Evolutionary conservation across 2,888 invertebrate species (phyloP), one percentile per base, ranked within the genome.

Genomic region (Hirtodrosophila alboralis): DNA sequence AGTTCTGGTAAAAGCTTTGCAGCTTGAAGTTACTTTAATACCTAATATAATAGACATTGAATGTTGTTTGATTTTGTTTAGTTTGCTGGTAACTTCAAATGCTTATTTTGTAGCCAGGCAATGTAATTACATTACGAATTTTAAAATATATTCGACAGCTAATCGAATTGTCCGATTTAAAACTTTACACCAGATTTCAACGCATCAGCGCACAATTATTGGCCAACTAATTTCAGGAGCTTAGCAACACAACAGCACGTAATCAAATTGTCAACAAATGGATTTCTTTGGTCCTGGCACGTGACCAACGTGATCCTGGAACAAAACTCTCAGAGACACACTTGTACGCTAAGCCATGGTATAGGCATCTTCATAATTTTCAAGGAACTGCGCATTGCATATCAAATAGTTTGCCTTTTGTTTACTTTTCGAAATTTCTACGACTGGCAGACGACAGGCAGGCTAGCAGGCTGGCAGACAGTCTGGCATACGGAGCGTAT

Each of bases 261-360:
- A 79, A 59, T 69, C 79, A 85, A 83, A 79, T 75, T 75, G 79
- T 85, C 79, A 84, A 81, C 85, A 79, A 79, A 81, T 79, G 83
- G 75, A 68, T 68, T 81, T 74, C 56, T 74, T 66, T 37, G 7
- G 54, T 52, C 37, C 41, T 36, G 37, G 58, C 27, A 85, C 79
- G 79, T 79, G 84, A 80, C 67, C 36, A 31, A 47, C 52, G 56
- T 63, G 60, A 44, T 47, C 41, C 34, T 38, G 49, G 21, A 33
- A 27, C 16, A 34, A 30, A 7, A 44, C 48, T 34, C 49, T 26
- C 16, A 2, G 30, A 34, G 43, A 27, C 27, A 27, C 27, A 21
- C 40, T 21, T 28, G 36, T 12, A n/a, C 12, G 52, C 16, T 10
- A 28, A 53, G 57, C 41, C 37, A 13, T 27, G 13, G 12, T 37